phyloP scores from a whole-genome alignment of 2,797 vertebrate species.

The Falco naumanni region DNA sequence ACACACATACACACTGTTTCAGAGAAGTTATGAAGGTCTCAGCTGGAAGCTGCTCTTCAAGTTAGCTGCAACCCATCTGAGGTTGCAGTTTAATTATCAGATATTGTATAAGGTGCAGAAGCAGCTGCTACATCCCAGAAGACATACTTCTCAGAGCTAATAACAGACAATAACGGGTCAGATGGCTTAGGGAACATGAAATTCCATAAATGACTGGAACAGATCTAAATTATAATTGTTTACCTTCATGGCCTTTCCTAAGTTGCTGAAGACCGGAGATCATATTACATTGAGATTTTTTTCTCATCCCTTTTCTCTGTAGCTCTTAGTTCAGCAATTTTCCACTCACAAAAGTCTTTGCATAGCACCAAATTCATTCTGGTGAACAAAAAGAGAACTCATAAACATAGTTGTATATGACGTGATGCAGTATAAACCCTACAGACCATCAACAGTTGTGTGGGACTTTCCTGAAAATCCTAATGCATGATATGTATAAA shows the following conservation, averaged over 20 bases:
- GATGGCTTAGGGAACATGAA: not conserved
- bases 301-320: not conserved
- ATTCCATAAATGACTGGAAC: not conserved
- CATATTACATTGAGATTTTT: not conserved
- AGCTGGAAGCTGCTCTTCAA: not conserved
- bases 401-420: not conserved
- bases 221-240: not conserved
- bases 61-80: no score
- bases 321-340: not conserved
- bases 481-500: not conserved
- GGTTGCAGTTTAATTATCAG: not conserved
- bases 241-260: not conserved
- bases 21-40: not conserved
- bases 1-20: not conserved
- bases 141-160: not conserved
- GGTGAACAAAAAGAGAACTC: not conserved
- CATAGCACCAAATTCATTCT: not conserved
- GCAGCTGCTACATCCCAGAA: not conserved
- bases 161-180: not conserved
- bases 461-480: not conserved
- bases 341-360: not conserved
- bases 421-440: not conserved
- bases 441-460: not conserved
- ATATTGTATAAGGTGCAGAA: not conserved
- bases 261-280: not conserved